phyloP scores from a whole-genome alignment of 2,888 invertebrate species.

The Chrysolina oricalcia region DNA sequence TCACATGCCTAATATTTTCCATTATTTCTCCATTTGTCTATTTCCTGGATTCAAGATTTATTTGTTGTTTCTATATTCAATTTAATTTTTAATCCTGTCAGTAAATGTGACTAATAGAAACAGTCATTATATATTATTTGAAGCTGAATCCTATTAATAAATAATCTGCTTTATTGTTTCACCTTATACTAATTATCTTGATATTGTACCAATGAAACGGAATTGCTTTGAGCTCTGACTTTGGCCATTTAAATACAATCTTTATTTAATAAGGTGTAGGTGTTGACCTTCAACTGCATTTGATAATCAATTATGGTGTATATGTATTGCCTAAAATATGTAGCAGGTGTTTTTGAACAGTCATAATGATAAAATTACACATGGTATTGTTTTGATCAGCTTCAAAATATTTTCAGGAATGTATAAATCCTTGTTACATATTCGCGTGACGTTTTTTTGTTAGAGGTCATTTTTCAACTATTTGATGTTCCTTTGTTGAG shows the following conservation, averaged over 20 bases:
- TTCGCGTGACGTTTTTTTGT: too few relatives aligned
- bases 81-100: background rate
- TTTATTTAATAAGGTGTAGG: conserved; percentile 21
- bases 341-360: background rate
- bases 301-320: conserved; percentile 10
- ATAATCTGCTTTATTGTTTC: background rate
- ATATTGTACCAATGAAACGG: background rate
- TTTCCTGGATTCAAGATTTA: too few relatives aligned
- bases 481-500: too few relatives aligned
- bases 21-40: too few relatives aligned
- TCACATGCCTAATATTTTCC: too few relatives aligned
- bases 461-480: too few relatives aligned
- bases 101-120: background rate
- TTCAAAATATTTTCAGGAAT: background rate
- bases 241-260: conserved; percentile 12
- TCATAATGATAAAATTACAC: background rate
- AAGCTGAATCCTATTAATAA: background rate
- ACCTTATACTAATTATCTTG: background rate
- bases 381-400: background rate
- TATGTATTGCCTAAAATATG: background rate
- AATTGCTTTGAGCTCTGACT: conserved; percentile 19
- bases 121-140: background rate
- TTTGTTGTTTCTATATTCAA: too few relatives aligned
- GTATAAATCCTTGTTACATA: too few relatives aligned
- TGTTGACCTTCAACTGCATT: conserved; percentile 14